Evolutionary conservation across 2,797 vertebrate species (phyloP), one percentile per base, ranked within the genome.

Genomic region (Lophius americanus): DNA sequence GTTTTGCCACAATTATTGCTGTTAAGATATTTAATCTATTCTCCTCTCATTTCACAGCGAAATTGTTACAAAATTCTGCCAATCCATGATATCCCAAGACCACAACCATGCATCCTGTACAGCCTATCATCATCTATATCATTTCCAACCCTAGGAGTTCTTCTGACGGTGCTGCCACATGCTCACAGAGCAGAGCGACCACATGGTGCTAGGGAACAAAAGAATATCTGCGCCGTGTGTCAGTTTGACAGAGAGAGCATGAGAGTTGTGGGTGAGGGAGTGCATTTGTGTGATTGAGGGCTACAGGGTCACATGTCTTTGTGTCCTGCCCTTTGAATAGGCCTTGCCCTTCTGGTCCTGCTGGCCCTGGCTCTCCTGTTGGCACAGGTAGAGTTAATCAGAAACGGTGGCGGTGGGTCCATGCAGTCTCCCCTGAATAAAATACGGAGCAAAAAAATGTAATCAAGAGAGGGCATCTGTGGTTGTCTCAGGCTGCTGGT

Each of bases 401-500:
- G 81, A 85, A 70, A 75, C 72, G 60, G 71, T 82, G 75, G 81
- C 76, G 80, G 59, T 52, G 60, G 80, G 77, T 88, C 78, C 76
- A 69, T 56, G 59, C 68, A 64, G 75, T 60, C 76, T 14, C 70
- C 50, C 47, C 73, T 92, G 91, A 92, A 92, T 92, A 89, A 92
- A 91, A 89, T 88, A 92, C 89, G 75, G 62, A 77, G 74, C 41
- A 33, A 81, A 81, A 73, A 14, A 73, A 78, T 86, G 63, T 81
- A 91, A 92, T 90, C 88, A 90, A 80, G 83, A 76, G 85, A 82
- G 89, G 88, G 85, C 89, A 91, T 89, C 89, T 81, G 88, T 47
- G 58, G 80, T 77, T 75, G 73, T 88, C 81, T 87, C 70, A 46
- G 78, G 76, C 79, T 83, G 86, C 82, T 66, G 82, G 78, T 86